Percentiles rank a stretch among this genome's conserved stretches.
These are phyloP conservation scores for Oncorhynchus gorbuscha DNA, from an alignment of 2,113 vertebrate species.

Conservation along the genomic window DNA sequence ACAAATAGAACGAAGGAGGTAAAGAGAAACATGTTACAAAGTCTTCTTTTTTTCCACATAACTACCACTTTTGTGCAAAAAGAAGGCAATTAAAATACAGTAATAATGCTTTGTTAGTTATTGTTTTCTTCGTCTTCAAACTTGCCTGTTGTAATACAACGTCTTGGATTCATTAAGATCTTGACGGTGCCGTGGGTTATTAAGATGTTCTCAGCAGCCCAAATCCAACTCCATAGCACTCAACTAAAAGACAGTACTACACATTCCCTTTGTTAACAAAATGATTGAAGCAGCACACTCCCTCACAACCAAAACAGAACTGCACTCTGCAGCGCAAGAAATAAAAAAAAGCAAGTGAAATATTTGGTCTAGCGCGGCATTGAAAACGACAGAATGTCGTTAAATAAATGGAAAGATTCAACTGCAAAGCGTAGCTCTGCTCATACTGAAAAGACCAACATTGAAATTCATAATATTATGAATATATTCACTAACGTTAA, in stretches of 20 bases:
- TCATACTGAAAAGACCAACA: conserved; percentile 13
- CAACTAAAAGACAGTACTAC: conserved; percentile 22
- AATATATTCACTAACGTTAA: conserved; percentile 2
- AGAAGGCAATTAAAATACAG: conserved; percentile 31
- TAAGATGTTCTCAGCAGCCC: not conserved
- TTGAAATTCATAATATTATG: not conserved
- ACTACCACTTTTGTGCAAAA: conserved; percentile 40
- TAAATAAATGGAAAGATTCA: conserved; percentile 33
- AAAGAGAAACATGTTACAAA: conserved; percentile 43
- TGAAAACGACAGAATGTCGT: conserved; percentile 4
- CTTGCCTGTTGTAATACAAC: not conserved
- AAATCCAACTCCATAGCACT: conserved; percentile 13
- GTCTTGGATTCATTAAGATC: no score
- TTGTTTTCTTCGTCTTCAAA: not conserved
- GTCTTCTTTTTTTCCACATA: conserved; percentile 45
- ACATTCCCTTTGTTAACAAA: conserved; percentile 12
- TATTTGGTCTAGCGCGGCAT: conserved; percentile 11
- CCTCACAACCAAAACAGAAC: conserved; percentile 26
- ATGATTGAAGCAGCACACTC: conserved; percentile 16
- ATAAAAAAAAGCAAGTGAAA: not conserved
- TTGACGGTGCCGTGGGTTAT: not conserved
- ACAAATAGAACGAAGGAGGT: conserved; percentile 58
- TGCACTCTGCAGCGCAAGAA: not conserved
- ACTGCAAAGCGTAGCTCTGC: not conserved
- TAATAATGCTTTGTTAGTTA: not conserved